Conservation (phyloP, 64 coral and sea anemone species). For the Stichodactyla helianthus region DNA sequence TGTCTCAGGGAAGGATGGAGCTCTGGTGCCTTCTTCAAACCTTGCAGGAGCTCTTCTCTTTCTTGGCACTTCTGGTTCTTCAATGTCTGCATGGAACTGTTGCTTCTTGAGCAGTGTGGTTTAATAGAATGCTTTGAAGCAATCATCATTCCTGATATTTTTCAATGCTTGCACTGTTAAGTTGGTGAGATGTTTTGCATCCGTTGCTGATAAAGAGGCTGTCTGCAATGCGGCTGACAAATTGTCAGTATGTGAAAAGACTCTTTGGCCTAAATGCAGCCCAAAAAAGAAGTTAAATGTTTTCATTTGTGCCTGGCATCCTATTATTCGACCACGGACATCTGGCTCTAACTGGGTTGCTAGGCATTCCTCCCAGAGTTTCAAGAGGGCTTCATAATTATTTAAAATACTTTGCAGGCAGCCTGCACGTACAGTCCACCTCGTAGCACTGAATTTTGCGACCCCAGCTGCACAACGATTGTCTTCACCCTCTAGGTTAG, state of each 20-base stretch:
- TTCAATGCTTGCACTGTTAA: constrained; percentile 28
- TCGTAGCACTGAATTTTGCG: constrained; percentile 29
- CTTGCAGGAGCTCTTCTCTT: constrained; percentile 34
- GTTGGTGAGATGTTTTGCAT: constrained; percentile 7
- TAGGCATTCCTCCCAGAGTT: constrained; percentile 13
- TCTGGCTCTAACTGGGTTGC: constrained; percentile 18
- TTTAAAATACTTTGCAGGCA: constrained; percentile 32
- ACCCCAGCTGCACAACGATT: constrained; percentile 10
- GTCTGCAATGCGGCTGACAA: constrained; percentile 32
- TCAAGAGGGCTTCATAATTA: constrained; percentile 13
- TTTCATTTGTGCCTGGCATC: constrained; percentile 39
- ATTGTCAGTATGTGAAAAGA: constrained; percentile 25
- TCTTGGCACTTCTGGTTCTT: constrained; percentile 9
- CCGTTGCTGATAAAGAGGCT: constrained; percentile 2
- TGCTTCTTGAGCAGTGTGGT: constrained; percentile 23
- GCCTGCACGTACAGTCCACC: constrained; percentile 32
- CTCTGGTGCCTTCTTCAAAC: not conserved
- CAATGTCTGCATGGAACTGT: not conserved
- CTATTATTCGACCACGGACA: constrained; percentile 13
- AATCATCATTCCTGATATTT: constrained; percentile 29
- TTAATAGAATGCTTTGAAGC: constrained; percentile 37
- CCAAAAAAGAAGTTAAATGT: constrained; percentile 23
- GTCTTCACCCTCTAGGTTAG: constrained; percentile 20
- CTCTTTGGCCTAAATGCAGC: constrained; percentile 5
- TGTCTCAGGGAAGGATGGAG: constrained; percentile 31